Conservation (phyloP, 2,888 invertebrate species). For the Augiades crinisus region DNA sequence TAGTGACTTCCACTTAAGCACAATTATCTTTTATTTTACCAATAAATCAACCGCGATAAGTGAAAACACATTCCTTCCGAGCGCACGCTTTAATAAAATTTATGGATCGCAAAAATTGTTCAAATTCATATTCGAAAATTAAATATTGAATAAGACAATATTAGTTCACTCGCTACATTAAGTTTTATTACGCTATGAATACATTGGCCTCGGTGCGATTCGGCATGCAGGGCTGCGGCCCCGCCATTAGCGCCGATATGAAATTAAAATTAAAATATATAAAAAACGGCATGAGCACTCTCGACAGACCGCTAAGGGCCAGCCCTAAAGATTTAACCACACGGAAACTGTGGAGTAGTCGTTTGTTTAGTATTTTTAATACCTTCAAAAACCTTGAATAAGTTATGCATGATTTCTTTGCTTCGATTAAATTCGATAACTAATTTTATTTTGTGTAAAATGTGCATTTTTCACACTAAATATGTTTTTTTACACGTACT, state of each 20-base stretch:
- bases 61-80: constrained; percentile 26
- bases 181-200: constrained; percentile 77
- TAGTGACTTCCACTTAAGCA: no score
- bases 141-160: constrained; percentile 81
- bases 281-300: constrained; percentile 73
- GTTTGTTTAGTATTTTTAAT: neutral
- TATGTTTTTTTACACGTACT: no score
- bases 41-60: constrained; percentile 2
- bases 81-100: constrained; percentile 53
- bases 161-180: constrained; percentile 80
- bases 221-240: constrained; percentile 76
- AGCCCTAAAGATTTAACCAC: constrained; percentile 72
- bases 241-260: constrained; percentile 79
- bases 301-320: constrained; percentile 78
- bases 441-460: no score
- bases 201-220: constrained; percentile 71
- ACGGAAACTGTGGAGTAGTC: constrained; percentile 48
- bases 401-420: no score
- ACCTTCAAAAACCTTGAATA: no score
- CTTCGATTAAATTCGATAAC: no score
- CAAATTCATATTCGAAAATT: constrained; percentile 69
- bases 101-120: constrained; percentile 70
- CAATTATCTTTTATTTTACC: neutral
- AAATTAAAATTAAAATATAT: constrained; percentile 82
- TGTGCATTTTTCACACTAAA: no score